Base-by-base conservation (phyloP, 1,140 invertebrate genomes). In the Rhopalosiphum padi region DNA sequence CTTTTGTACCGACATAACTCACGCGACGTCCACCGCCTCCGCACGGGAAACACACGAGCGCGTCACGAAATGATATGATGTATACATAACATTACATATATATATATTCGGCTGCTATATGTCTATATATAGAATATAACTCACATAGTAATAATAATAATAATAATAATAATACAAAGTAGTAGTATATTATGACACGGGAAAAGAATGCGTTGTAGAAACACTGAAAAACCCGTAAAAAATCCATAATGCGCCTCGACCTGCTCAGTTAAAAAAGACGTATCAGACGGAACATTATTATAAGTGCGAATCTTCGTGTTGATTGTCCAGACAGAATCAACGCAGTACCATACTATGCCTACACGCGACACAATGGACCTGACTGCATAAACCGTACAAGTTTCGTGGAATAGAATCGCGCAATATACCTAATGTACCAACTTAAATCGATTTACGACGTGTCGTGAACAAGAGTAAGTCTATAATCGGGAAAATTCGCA, bases 1-100 rank as follows among this genome's bases (percentile, higher is more conserved):
- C 60, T 77, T 77, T n/a, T 77, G 60, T 15, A 77, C 60, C 60
- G n/a, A 77, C n/a, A 77, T 77, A 77, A 77, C n/a, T 77, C 60
- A 77, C 30, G 30, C 30, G 60, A 77, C 60, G n/a, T 77, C 60
- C 60, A n/a, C 30, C 60, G 30, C 60, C 60, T n/a, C n/a, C 60
- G n/a, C 60, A 5, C n/a, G 30, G 30, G 4, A 22, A n/a, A 68
- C 60, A 18, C 60, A n/a, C n/a, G 60, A 68, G 4, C 60, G 15
- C 60, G 60, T 68, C 60, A 68, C 30, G 4, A 68, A n/a, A 77
- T 77, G 30, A 68, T 68, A n/a, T 11, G 9, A n/a, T n/a, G n/a
- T 77, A 2, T 77, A 77, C 15, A 77, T n/a, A 18, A n/a, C 15
- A 68, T 68, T 77, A n/a, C n/a, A 51, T 68, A 18, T 68, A 68